A percentile compares a stretch with the other conserved stretches of the same genome.
Conservation (phyloP, 2,888 invertebrate genomes). For the Norana najaformis region DNA sequence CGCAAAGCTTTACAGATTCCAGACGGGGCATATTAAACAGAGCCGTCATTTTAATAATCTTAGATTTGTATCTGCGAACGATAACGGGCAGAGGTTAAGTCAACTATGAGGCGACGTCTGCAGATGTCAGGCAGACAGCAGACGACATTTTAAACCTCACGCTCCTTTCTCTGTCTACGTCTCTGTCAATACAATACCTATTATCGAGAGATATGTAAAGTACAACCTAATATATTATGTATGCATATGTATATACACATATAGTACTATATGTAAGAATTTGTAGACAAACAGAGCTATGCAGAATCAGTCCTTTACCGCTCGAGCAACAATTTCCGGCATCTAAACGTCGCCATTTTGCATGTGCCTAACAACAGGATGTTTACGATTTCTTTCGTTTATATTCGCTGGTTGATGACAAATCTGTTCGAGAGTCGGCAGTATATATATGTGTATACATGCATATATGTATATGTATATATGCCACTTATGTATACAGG, state of each 20-base stretch:
- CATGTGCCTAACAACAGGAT: neutral
- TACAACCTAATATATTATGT: too few relatives aligned
- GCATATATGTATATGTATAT: too few relatives aligned
- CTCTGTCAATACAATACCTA: too few relatives aligned
- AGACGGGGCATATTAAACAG: neutral
- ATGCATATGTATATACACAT: too few relatives aligned
- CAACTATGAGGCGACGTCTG: neutral
- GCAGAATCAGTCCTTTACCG: neutral
- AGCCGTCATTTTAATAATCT: neutral
- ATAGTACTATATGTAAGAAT: too few relatives aligned
- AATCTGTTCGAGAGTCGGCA: neutral
- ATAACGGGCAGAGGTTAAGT: neutral
- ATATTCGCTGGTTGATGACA: neutral
- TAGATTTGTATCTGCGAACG: neutral
- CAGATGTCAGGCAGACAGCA: neutral
- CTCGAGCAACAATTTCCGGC: neutral
- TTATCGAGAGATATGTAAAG: neutral
- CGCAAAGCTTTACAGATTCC: neutral
- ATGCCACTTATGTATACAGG: neutral
- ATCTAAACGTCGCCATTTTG: neutral
- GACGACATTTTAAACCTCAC: neutral
- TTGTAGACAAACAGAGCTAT: neutral
- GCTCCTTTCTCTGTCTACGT: neutral
- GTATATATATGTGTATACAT: neutral
- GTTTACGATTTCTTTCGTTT: neutral